A percentile compares a stretch with the other conserved stretches of the same genome.
phyloP scores from a whole-genome alignment of 2,797 vertebrate genomes.

The Enteromius afrohamiltoni region DNA sequence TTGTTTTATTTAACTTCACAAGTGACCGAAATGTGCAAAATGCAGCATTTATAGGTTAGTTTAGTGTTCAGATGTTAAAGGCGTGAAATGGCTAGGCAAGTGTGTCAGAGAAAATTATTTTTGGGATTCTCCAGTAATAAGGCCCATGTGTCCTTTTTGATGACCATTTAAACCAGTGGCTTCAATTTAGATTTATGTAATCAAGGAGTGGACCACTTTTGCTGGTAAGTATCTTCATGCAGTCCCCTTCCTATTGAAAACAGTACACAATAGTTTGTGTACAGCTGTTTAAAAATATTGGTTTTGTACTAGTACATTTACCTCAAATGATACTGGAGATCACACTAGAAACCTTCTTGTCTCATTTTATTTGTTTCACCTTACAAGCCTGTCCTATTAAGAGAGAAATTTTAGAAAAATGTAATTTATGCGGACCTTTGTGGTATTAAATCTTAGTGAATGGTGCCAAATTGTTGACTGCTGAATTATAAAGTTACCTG shows the following conservation, averaged over 20 bases:
- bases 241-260: not conserved
- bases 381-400: not conserved
- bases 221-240: constrained; percentile 3
- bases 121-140: not conserved
- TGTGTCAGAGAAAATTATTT: constrained; percentile 3
- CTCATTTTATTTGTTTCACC: not conserved
- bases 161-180: not conserved
- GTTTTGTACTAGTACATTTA: constrained; percentile 22
- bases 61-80: constrained; percentile 16
- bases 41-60: not conserved
- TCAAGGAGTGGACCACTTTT: constrained; percentile 4
- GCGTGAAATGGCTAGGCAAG: constrained; percentile 7
- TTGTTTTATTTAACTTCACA: constrained; percentile 67
- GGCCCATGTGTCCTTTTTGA: not conserved
- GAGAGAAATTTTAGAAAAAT: not conserved
- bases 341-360: constrained; percentile 2
- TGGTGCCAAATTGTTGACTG: not conserved
- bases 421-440: not conserved
- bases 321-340: not conserved
- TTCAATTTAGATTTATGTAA: constrained; percentile 8
- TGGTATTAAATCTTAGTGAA: not conserved
- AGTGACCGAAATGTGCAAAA: constrained; percentile 62
- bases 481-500: not conserved
- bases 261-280: not conserved
- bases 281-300: constrained; percentile 12